phyloP scores from a whole-genome alignment of 2,113 vertebrate species.

The Channa maculata region DNA sequence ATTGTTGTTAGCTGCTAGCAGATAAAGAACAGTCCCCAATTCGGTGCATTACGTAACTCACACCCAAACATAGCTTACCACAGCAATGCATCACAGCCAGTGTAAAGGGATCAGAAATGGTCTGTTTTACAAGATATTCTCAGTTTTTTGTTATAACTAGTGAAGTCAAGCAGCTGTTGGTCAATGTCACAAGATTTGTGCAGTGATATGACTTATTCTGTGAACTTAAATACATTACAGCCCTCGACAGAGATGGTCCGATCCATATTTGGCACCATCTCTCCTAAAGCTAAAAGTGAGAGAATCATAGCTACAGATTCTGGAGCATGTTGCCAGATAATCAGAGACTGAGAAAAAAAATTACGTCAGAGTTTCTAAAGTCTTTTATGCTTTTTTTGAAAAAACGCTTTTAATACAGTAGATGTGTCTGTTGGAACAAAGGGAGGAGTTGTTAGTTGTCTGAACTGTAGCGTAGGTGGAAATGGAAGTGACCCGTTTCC shows the following conservation, averaged over 20 bases:
- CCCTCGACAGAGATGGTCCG: neutral
- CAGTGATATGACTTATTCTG: neutral
- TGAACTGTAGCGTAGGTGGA: too few species aligned
- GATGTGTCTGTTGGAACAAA: too few species aligned
- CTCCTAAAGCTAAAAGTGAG: conserved; percentile 14
- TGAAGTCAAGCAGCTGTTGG: conserved; percentile 6
- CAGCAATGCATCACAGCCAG: neutral
- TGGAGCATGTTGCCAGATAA: conserved; percentile 21
- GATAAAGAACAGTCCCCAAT: neutral
- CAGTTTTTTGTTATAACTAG: neutral
- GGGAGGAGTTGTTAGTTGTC: too few species aligned
- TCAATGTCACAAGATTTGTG: neutral
- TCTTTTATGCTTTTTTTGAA: neutral
- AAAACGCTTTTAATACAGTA: too few species aligned
- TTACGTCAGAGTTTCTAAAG: neutral
- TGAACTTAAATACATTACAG: conserved; percentile 4
- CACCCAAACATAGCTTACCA: conserved; percentile 32
- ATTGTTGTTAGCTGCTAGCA: neutral
- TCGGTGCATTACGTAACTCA: conserved; percentile 46
- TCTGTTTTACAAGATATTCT: neutral
- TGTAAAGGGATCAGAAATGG: conserved; percentile 13
- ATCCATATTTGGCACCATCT: conserved; percentile 24
- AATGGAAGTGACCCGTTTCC: too few species aligned
- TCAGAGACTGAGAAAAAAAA: conserved; percentile 11
- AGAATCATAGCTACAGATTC: conserved; percentile 39